Percentiles rank a stretch among this genome's conserved stretches.
Evolutionary conservation across 1,140 invertebrate genomes (phyloP).

Genomic region (Penaeus chinensis): DNA sequence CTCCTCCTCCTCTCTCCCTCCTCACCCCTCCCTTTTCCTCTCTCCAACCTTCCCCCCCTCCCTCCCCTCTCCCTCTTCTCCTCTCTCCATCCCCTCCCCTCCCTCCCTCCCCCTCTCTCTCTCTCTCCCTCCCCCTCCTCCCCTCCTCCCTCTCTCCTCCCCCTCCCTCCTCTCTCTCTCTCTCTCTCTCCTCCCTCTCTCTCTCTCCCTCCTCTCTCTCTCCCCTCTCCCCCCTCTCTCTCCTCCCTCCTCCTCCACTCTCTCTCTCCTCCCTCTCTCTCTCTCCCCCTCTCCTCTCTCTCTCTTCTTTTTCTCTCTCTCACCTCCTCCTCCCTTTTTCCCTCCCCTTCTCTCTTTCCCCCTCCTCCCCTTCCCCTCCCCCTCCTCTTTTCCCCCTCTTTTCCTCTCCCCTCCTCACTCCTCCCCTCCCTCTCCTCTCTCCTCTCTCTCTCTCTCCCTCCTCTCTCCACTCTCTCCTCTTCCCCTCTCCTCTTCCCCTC

Average conservation of each 20-base stretch:
- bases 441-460: neutral
- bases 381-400: neutral
- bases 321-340: neutral
- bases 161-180: too few relatives aligned
- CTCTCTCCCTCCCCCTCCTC: slow-evolving; percentile 7
- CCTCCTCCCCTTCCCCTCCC: too few relatives aligned
- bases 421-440: neutral
- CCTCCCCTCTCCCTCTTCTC: neutral
- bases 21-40: neutral
- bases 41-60: neutral
- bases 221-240: too few relatives aligned
- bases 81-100: neutral
- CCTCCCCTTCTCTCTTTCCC: neutral
- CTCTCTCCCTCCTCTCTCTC: too few relatives aligned
- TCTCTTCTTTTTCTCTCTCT: neutral
- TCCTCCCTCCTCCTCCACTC: neutral
- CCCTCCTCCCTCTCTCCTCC: too few relatives aligned
- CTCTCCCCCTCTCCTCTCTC: neutral
- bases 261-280: neutral
- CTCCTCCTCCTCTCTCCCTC: too few relatives aligned
- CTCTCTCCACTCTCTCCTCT: neutral
- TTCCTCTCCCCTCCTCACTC: neutral
- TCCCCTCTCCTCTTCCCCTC: neutral
- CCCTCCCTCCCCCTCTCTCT: neutral
- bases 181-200: too few relatives aligned